Base-by-base conservation (phyloP, 2,888 invertebrate species). In the Caenorhabditis imperialis region DNA sequence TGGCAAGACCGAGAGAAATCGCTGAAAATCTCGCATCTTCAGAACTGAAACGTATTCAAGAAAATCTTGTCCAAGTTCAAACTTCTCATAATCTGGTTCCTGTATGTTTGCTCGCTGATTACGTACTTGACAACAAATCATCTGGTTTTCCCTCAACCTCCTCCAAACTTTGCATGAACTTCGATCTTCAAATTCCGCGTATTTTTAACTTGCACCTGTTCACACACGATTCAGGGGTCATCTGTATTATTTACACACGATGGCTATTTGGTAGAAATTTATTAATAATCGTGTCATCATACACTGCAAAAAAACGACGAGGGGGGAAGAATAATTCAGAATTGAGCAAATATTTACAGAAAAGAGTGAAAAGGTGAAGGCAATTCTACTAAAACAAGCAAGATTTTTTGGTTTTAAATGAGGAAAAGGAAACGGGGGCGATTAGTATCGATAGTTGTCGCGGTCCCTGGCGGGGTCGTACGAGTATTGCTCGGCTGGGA, bases 301-400 rank as follows among this genome's bases (percentile, higher is more conserved):
- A 33, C 7, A 18, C 20, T 33, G 40, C 42, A 55, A 20, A 20
- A 20, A 37, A 18, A 40, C 40, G n/a, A 40, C 16, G 14, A 40
- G 5, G 18, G 40, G 5, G 14, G n/a, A n/a, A 40, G 14, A 40
- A n/a, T 5, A 40, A n/a, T 22, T 33, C 53, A 25, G 42, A 42
- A 33, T 74, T 67, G 73, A 74, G 73, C 73, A 74, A 74, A 74
- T 74, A 74, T 74, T 74, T 74, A 74, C 73, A 74, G 62, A 74
- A 58, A 69, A 30, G 25, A 25, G 48, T 27, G 48, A 27, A 27
- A 23, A 25, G 6, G n/a, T 14, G 48, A 25, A 27, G 25, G n/a
- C 12, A 25, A 6, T 25, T 48, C 14, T 25, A 25, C n/a, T 5
- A 48, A 8, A 10, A 23, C 22, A 48, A 70, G 51, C 44, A 67